Conservation (phyloP, 2,888 invertebrate genomes). For the Sesamia inferens region DNA sequence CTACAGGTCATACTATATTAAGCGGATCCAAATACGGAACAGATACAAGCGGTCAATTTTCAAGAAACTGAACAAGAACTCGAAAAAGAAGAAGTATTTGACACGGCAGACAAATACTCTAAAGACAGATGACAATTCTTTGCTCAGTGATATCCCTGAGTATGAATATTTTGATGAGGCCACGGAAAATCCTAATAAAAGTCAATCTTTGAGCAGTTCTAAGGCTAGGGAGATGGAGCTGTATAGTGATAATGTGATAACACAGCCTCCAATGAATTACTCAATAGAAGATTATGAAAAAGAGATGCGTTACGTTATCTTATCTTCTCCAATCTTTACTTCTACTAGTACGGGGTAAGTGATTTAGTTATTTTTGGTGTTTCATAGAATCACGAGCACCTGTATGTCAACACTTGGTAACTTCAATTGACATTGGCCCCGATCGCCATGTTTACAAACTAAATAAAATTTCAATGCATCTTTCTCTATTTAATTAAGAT, state of each 20-base stretch:
- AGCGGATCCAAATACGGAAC: slow-evolving; percentile 26
- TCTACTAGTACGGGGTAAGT: slow-evolving; percentile 7
- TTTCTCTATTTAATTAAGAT: too few species aligned
- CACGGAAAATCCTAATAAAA: not conserved
- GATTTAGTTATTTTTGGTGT: not conserved
- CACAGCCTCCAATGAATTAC: fast-evolving
- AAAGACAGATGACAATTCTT: slow-evolving; percentile 60
- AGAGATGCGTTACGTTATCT: fast-evolving
- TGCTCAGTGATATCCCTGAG: slow-evolving; percentile 52
- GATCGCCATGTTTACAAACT: too few species aligned
- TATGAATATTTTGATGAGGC: slow-evolving; percentile 66
- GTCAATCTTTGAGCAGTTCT: slow-evolving; percentile 11
- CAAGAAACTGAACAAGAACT: slow-evolving; percentile 68
- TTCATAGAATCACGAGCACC: too few species aligned
- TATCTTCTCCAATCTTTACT: fast-evolving
- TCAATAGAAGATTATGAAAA: fast-evolving
- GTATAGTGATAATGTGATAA: not conserved
- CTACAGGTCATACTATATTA: slow-evolving; percentile 90
- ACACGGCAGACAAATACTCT: slow-evolving; percentile 64
- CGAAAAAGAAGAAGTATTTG: slow-evolving; percentile 69
- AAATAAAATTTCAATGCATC: too few species aligned
- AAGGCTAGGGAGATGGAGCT: slow-evolving; percentile 18
- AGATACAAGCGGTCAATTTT: slow-evolving; percentile 64
- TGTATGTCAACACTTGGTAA: too few species aligned
- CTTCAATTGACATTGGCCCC: too few species aligned